Evolutionary conservation across 2,797 vertebrate species (phyloP).

Genomic region (Agapornis canus): DNA sequence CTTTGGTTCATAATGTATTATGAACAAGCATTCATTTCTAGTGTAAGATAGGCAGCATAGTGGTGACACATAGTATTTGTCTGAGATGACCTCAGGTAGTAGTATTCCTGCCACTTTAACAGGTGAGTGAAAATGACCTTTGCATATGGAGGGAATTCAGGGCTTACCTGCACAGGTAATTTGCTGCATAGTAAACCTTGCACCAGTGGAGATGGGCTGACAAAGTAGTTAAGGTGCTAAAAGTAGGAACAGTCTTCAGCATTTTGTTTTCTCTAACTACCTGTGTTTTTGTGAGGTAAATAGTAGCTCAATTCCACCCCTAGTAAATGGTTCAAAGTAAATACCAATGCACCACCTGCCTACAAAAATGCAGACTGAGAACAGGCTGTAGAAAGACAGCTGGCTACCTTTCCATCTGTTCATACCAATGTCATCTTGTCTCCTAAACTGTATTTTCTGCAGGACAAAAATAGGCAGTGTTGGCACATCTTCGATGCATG

Average conservation of each 20-base stretch:
- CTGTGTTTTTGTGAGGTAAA: not conserved
- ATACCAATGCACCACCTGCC: not conserved
- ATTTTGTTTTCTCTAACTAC: not conserved
- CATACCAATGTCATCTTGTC: not conserved
- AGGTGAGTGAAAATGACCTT: not conserved
- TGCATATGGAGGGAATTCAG: not conserved
- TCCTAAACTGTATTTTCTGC: not conserved
- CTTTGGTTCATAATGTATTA: not conserved
- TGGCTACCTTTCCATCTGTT: not conserved
- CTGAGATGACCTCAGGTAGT: not conserved
- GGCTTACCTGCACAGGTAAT: not conserved
- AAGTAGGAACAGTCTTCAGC: not conserved
- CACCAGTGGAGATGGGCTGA: not conserved
- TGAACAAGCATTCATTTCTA: not conserved
- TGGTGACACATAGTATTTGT: not conserved
- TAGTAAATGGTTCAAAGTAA: not conserved
- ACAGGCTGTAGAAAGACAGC: not conserved
- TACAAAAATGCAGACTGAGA: not conserved
- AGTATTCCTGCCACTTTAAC: not conserved
- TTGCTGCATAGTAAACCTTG: not conserved
- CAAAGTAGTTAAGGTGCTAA: not conserved
- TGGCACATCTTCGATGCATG: not conserved
- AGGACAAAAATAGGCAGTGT: not conserved
- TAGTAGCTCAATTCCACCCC: not conserved
- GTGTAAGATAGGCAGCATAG: not conserved